phyloP scores from a whole-genome alignment of 1,140 invertebrate species.

The Proales similis region DNA sequence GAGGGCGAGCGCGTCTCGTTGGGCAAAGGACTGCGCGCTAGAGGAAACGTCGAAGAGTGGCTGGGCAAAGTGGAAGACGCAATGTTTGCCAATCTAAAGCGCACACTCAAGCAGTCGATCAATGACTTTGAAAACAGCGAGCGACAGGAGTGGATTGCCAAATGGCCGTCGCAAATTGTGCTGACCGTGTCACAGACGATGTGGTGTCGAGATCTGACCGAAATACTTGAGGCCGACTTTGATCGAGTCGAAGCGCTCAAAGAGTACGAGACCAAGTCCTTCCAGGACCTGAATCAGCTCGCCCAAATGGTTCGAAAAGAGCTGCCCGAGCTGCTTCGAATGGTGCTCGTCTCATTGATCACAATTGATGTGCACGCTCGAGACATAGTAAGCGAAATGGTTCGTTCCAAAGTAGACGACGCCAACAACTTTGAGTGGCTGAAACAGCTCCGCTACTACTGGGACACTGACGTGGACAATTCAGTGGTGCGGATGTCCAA shows the following conservation, averaged over 20 bases:
- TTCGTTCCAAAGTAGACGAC: slow-evolving; percentile 56
- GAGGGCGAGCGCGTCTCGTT: slow-evolving; percentile 29
- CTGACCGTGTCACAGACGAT: slow-evolving; percentile 75
- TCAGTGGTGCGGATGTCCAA: slow-evolving; percentile 53
- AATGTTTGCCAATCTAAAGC: slow-evolving; percentile 58
- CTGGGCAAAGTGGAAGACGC: slow-evolving; percentile 57
- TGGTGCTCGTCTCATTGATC: slow-evolving; percentile 70
- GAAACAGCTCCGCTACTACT: slow-evolving; percentile 55
- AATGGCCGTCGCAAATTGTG: slow-evolving; percentile 61
- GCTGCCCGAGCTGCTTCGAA: slow-evolving; percentile 63
- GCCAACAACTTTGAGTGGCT: slow-evolving; percentile 53
- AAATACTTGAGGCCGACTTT: slow-evolving; percentile 60
- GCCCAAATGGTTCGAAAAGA: slow-evolving; percentile 67
- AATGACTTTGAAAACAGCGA: slow-evolving; percentile 58
- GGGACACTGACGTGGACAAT: slow-evolving; percentile 51
- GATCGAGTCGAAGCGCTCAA: slow-evolving; percentile 56
- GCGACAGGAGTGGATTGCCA: slow-evolving; percentile 60
- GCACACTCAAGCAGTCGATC: slow-evolving; percentile 57
- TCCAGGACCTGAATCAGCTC: slow-evolving; percentile 66
- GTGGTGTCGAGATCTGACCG: slow-evolving; percentile 70
- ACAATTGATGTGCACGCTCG: slow-evolving; percentile 78
- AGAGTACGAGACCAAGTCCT: slow-evolving; percentile 62
- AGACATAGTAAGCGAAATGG: slow-evolving; percentile 68
- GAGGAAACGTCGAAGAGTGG: slow-evolving; percentile 39
- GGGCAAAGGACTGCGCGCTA: slow-evolving; percentile 3